Evolutionary conservation across 2,797 vertebrate species (phyloP), one percentile per base, ranked within the genome.

Genomic region (Myripristis murdjan): DNA sequence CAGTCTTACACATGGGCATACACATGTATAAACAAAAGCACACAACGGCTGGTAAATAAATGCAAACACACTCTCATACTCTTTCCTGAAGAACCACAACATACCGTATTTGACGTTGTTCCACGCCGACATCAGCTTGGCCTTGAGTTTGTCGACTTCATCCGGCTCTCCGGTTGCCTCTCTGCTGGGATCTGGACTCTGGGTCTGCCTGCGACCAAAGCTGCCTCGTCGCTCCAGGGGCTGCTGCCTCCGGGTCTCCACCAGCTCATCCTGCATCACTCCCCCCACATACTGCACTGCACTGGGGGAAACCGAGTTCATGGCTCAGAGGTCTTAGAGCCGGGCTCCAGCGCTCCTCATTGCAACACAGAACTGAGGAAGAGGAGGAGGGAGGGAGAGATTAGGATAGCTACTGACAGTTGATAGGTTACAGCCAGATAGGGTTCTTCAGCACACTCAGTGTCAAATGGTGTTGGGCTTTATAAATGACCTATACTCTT

Each of bases 81-180:
- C 12, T 10, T 31, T 11, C 3, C 61, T 35, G n/a, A 23, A 28
- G 15, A 37, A 3, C 7, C n/a, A 37, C 8, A n/a, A 79, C 94
- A 79, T 49, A 97, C 96, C 94, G 23, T 98, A 97, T 93, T 96
- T 97, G 51, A 97, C 91, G 37, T 94, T 97, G 91, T 97, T 97
- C 97, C 97, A 98, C 0, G 89, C 93, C 0, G 96, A 96, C 53
- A 96, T 89, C 48, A 97, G 79, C 81, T 94, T 96, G 71, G 93
- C 91, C 73, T 94, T 96, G 56, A 98, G 85, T 81, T 95, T 96
- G 88, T 98, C 96, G 90, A 98, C 95, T 83, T 98, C 96, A 6
- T 96, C 97, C 0, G 94, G 95, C 56, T 97, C 96, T 5, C 75
- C 92, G 0, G 60, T 92, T 96, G 73, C 95, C 87, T 81, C 92